Evolutionary conservation across 2,797 vertebrate genomes (phyloP).

Genomic region (Tympanoctomys barrerae): DNA sequence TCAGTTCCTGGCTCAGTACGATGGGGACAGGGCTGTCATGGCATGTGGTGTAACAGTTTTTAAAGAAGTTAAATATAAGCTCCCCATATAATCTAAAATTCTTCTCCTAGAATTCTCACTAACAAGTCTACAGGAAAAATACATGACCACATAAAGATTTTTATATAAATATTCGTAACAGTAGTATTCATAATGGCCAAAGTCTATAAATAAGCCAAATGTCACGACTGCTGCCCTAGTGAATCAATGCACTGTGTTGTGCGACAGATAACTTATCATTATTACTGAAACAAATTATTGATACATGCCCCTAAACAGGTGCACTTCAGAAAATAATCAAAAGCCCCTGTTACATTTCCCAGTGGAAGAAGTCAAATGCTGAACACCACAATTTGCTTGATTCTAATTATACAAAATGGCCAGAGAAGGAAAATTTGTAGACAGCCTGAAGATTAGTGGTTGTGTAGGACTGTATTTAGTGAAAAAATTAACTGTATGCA

Average conservation of each 20-base stretch:
- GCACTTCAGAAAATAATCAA: not conserved
- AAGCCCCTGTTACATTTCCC: not conserved
- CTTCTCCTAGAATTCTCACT: not conserved
- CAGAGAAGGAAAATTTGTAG: not conserved
- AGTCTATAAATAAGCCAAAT: not conserved
- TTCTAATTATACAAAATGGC: not conserved
- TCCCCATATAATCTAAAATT: not conserved
- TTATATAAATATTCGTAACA: not conserved
- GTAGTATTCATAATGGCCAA: not conserved
- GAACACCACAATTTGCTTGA: not conserved
- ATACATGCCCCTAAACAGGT: not conserved
- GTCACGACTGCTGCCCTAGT: not conserved
- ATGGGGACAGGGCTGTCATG: fast-evolving
- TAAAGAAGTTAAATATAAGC: not conserved
- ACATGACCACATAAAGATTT: not conserved
- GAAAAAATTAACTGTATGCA: not conserved
- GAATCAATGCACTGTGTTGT: not conserved
- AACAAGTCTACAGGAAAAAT: not conserved
- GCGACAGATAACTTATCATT: not conserved
- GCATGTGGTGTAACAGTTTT: not conserved
- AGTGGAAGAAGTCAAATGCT: not conserved
- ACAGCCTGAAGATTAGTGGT: not conserved
- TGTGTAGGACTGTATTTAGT: not conserved
- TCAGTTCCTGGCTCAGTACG: no score
- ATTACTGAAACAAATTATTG: not conserved